Percentiles rank a stretch among this genome's conserved stretches.
Conservation (phyloP, 2,797 vertebrate genomes). For the Steatocranus sp. region DNA sequence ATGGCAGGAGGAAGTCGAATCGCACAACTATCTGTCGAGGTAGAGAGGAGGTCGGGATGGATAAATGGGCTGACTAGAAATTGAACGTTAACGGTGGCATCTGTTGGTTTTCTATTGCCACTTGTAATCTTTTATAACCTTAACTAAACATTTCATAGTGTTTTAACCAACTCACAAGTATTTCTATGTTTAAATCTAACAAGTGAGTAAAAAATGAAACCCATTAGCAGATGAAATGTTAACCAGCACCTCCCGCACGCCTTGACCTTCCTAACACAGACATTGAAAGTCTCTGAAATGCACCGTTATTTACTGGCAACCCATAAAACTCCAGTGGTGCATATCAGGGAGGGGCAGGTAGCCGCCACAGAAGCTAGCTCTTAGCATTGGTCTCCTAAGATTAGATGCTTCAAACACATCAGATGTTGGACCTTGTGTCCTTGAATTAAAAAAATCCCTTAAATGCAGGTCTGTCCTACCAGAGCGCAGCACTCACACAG, state of each 20-base stretch:
- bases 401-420: not conserved
- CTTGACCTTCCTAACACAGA: not conserved
- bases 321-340: rapidly evolving
- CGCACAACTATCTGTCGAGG: rapidly evolving
- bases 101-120: not conserved
- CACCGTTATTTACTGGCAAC: not conserved
- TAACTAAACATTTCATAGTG: not conserved
- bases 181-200: not conserved
- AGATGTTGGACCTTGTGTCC: not conserved
- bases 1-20: not conserved
- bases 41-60: not conserved
- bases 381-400: not conserved
- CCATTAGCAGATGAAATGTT: not conserved
- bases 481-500: rapidly evolving
- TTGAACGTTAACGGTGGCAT: rapidly evolving
- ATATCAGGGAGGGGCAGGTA: not conserved
- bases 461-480: rapidly evolving
- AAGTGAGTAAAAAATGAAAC: not conserved
- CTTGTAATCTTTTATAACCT: not conserved
- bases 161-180: not conserved
- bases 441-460: rapidly evolving
- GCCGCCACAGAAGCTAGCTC: rapidly evolving
- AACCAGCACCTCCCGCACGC: rapidly evolving
- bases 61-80: not conserved
- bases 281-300: not conserved